Conservation (phyloP, 2,888 invertebrate species). For the Nebria brevicollis region DNA sequence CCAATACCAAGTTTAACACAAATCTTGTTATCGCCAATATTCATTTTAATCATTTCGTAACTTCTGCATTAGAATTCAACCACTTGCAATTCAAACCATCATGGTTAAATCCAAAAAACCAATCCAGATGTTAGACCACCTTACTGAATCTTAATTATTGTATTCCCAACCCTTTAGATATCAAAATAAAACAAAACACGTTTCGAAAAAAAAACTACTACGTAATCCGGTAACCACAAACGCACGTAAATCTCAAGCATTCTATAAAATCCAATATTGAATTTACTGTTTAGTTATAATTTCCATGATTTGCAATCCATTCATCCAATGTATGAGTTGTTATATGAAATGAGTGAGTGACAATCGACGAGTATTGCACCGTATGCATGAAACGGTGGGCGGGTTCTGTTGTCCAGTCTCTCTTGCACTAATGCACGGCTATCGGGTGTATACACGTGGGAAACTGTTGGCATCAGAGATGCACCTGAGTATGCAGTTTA, state of each 20-base stretch:
- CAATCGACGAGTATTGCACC: constrained; percentile 36
- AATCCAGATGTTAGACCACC: not conserved
- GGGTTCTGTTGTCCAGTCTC: constrained; percentile 4
- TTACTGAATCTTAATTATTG: not conserved
- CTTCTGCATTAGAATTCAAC: not conserved
- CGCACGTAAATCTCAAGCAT: not conserved
- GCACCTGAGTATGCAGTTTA: constrained; percentile 36
- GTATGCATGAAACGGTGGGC: constrained; percentile 29
- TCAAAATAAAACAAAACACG: constrained; percentile 12
- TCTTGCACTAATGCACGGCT: not conserved
- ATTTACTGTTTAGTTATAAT: not conserved
- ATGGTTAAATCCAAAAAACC: not conserved
- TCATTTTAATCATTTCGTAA: not conserved
- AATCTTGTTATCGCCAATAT: not conserved
- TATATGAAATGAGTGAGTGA: constrained; percentile 10
- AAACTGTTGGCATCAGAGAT: constrained; percentile 23
- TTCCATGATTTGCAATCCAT: not conserved
- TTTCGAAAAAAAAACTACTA: not conserved
- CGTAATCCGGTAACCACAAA: not conserved
- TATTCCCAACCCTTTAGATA: constrained; percentile 10
- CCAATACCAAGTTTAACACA: too few relatives aligned
- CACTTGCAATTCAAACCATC: not conserved
- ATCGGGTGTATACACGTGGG: constrained; percentile 26
- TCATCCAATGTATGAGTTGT: not conserved
- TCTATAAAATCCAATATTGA: not conserved